Evolutionary conservation across 2,888 invertebrate species (phyloP).

Genomic region (Tanaodytes sp.): DNA sequence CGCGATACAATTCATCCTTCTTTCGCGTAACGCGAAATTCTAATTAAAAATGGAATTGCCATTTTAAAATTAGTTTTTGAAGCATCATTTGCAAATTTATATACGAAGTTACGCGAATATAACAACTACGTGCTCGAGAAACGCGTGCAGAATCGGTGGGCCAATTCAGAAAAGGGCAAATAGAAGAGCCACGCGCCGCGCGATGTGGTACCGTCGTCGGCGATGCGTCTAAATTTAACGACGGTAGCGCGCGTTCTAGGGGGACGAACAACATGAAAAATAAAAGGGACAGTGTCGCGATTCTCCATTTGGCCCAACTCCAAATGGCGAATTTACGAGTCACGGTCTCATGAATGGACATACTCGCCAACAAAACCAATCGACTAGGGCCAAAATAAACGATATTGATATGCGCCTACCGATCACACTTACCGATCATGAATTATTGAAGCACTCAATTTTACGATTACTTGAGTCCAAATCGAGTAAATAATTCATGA

Average conservation of each 20-base stretch:
- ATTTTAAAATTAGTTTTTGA: no score
- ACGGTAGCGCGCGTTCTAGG: constrained; percentile 15
- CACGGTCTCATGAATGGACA: constrained; percentile 64
- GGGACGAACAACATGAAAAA: constrained; percentile 33
- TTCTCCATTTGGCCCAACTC: constrained; percentile 63
- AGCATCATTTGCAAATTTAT: no score
- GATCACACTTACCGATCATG: constrained; percentile 27
- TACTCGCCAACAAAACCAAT: constrained; percentile 46
- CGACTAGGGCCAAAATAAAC: constrained; percentile 27
- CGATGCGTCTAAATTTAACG: constrained; percentile 40
- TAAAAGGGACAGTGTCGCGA: constrained; percentile 64
- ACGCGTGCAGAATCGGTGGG: constrained; percentile 10
- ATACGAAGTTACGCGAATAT: not conserved
- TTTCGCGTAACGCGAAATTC: no score
- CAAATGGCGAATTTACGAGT: constrained; percentile 61
- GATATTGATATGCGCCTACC: constrained; percentile 35
- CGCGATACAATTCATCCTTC: no score
- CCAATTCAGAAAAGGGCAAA: constrained; percentile 26
- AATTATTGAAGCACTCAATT: constrained; percentile 31
- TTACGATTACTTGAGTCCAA: constrained; percentile 14
- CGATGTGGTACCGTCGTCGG: constrained; percentile 22
- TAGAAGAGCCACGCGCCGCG: constrained; percentile 39
- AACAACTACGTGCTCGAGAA: not conserved
- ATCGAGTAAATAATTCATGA: not conserved
- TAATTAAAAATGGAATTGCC: no score